These are phyloP conservation scores for Iselma pallidipennis DNA, from an alignment of 2,888 invertebrate species.

Conservation along the genomic window DNA sequence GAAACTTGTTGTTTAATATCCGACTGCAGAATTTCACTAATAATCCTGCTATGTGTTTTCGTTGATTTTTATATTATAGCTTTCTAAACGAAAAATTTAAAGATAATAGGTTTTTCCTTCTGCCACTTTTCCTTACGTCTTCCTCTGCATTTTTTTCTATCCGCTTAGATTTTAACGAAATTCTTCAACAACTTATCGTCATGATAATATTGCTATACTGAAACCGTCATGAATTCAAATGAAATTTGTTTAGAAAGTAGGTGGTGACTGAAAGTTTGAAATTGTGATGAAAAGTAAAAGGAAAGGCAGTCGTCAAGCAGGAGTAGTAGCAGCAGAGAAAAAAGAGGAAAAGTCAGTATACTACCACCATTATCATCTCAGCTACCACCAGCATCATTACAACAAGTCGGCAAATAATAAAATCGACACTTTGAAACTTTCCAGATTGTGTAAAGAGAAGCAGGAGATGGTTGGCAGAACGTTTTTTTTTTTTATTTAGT, in stretches of 20 bases:
- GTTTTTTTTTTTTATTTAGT: background rate
- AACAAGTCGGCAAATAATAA: background rate
- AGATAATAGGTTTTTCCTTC: too few species aligned
- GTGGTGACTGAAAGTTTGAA: background rate
- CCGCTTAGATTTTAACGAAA: background rate
- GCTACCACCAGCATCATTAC: background rate
- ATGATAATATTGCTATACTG: background rate
- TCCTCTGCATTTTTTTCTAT: too few species aligned
- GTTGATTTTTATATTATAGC: too few species aligned
- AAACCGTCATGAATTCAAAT: background rate
- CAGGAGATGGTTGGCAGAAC: background rate
- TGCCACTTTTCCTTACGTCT: too few species aligned
- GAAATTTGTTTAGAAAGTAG: background rate
- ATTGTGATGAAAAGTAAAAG: background rate
- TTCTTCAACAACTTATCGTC: background rate
- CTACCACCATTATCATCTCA: background rate
- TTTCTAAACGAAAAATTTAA: too few species aligned
- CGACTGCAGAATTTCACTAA: too few species aligned
- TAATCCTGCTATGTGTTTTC: too few species aligned
- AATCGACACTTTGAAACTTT: background rate
- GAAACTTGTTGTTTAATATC: too few species aligned
- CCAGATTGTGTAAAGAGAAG: too few species aligned
- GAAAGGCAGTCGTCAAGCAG: too few species aligned
- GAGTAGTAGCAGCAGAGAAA: too few species aligned
- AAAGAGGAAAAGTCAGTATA: background rate